phyloP scores from a whole-genome alignment of 1,140 invertebrate genomes.

The Nasonia vitripennis region DNA sequence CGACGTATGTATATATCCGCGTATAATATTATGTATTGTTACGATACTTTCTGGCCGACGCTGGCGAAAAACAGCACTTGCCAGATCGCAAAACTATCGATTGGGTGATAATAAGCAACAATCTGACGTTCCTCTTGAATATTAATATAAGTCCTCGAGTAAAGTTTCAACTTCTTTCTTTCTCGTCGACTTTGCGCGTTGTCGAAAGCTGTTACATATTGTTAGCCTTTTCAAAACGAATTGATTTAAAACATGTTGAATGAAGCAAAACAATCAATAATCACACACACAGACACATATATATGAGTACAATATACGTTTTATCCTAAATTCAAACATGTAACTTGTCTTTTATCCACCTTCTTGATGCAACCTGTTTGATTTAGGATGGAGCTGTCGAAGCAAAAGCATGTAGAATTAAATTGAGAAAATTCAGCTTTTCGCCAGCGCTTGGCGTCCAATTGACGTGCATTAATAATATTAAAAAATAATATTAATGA shows the following conservation, averaged over 20 bases:
- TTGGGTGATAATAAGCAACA: conserved; percentile 37
- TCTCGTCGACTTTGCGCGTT: conserved; percentile 30
- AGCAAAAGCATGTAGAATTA: conserved; percentile 21
- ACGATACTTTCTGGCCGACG: conserved; percentile 35
- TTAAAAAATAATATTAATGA: conserved; percentile 61
- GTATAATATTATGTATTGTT: conserved; percentile 49
- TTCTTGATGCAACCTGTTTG: neutral
- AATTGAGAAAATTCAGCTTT: conserved; percentile 40
- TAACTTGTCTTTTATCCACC: conserved; percentile 1
- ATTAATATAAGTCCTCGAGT: conserved; percentile 20
- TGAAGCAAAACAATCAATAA: conserved; percentile 35
- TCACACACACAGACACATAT: neutral
- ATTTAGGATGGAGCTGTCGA: conserved; percentile 10
- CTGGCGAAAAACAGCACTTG: conserved; percentile 37
- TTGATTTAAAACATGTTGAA: conserved; percentile 2
- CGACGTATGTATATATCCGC: conserved; percentile 48
- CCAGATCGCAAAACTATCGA: conserved; percentile 32
- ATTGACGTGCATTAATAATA: conserved; percentile 66
- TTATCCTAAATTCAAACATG: conserved; percentile 22
- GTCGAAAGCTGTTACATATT: conserved; percentile 33
- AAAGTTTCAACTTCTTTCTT: conserved; percentile 35
- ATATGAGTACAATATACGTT: neutral
- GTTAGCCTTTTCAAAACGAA: conserved; percentile 7
- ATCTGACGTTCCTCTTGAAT: conserved; percentile 39
- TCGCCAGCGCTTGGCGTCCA: conserved; percentile 58